These are phyloP conservation scores for Halocaridina rubra DNA, from an alignment of 2,888 invertebrate genomes.

Conservation along the genomic window DNA sequence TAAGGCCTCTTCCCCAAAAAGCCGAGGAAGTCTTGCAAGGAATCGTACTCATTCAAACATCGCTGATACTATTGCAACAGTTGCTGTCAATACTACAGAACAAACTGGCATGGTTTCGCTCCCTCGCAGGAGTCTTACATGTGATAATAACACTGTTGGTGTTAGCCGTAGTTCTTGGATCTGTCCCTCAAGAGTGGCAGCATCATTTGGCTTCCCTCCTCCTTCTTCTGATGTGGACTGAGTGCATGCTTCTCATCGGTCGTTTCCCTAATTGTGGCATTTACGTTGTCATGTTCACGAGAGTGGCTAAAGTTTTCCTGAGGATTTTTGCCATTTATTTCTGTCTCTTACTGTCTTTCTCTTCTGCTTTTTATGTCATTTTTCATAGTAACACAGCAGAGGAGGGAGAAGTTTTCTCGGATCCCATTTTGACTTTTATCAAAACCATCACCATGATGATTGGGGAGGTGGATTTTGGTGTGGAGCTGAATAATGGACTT, in stretches of 20 bases:
- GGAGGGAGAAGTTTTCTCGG: conserved; percentile 65
- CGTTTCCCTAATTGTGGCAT: conserved; percentile 71
- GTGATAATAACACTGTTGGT: conserved; percentile 54
- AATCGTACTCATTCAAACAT: conserved; percentile 33
- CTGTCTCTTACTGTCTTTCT: conserved; percentile 74
- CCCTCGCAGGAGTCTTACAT: conserved; percentile 49
- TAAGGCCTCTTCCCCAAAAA: not conserved
- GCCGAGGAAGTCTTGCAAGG: not conserved
- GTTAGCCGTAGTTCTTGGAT: conserved; percentile 34
- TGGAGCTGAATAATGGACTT: conserved; percentile 70
- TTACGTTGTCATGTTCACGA: conserved; percentile 75
- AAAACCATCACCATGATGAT: conserved; percentile 76
- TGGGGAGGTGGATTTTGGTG: conserved; percentile 74
- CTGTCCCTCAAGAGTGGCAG: conserved; percentile 45
- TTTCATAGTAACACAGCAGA: conserved; percentile 67
- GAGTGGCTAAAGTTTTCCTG: conserved; percentile 73
- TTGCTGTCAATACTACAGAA: conserved; percentile 51
- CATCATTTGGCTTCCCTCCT: conserved; percentile 60
- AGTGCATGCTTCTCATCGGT: conserved; percentile 63
- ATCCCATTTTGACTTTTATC: conserved; percentile 73
- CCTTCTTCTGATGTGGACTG: conserved; percentile 60
- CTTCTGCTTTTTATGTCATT: conserved; percentile 74
- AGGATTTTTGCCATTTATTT: conserved; percentile 71
- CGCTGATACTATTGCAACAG: conserved; percentile 46
- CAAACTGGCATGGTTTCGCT: conserved; percentile 48